Percentiles rank a stretch among this genome's conserved stretches.
These are phyloP conservation scores for Halocaridina rubra DNA, from an alignment of 2,888 invertebrate genomes.

Conservation along the genomic window DNA sequence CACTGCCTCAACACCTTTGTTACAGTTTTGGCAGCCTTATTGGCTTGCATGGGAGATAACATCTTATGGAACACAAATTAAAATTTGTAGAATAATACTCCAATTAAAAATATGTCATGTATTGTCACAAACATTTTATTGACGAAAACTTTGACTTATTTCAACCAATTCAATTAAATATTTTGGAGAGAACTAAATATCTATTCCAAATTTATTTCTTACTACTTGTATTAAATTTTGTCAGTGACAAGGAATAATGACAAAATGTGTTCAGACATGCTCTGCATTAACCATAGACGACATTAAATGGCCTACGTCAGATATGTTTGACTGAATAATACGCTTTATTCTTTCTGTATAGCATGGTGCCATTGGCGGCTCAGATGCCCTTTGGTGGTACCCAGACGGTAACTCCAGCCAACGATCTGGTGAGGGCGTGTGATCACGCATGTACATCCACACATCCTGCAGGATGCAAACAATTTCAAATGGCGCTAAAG, in stretches of 20 bases:
- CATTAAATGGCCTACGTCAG: slow-evolving; percentile 66
- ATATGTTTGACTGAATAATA: slow-evolving; percentile 83
- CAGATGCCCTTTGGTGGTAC: slow-evolving; percentile 45
- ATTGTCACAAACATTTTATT: background rate
- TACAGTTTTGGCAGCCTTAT: too few species aligned
- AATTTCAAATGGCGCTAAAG: slow-evolving; percentile 72
- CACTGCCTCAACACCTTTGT: too few species aligned
- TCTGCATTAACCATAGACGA: slow-evolving; percentile 41
- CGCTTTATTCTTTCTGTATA: slow-evolving; percentile 85
- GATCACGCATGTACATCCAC: slow-evolving; percentile 90
- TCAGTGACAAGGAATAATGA: background rate
- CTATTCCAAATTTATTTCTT: background rate
- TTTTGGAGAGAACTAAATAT: background rate
- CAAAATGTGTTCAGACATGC: background rate
- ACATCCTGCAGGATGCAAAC: slow-evolving; percentile 84
- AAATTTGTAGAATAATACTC: background rate
- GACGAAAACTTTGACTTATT: background rate
- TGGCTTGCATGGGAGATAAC: too few species aligned
- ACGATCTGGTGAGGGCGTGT: slow-evolving; percentile 84
- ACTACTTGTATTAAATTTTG: background rate
- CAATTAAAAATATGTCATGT: background rate
- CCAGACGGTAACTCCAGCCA: slow-evolving; percentile 73
- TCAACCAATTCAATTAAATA: background rate
- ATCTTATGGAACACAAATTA: background rate
- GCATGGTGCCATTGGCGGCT: slow-evolving; percentile 72